phyloP scores from a whole-genome alignment of 2,113 vertebrate species.

The Festucalex cinctus region DNA sequence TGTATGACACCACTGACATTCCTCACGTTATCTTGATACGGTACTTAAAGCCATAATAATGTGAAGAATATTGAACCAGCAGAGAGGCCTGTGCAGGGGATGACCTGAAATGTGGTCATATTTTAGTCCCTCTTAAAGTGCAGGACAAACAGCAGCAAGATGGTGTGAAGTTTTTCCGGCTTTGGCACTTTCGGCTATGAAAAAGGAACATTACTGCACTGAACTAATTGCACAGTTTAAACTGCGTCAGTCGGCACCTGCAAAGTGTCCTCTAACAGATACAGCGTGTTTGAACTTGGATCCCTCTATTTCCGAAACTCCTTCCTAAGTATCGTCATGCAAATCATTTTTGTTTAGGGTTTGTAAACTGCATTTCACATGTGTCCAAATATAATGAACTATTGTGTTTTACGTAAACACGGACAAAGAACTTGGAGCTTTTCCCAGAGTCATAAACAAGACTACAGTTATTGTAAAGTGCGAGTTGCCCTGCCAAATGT shows the following conservation, averaged over 20 bases:
- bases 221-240: neutral
- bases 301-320: neutral
- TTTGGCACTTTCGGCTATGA: slow-evolving; percentile 17
- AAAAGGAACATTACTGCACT: slow-evolving; percentile 12
- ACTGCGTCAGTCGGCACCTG: slow-evolving; percentile 16
- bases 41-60: slow-evolving; percentile 20
- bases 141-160: slow-evolving; percentile 27
- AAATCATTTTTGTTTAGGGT: slow-evolving; percentile 1
- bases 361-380: slow-evolving; percentile 18
- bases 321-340: slow-evolving; percentile 2
- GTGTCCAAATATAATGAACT: slow-evolving; percentile 25
- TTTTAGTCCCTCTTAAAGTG: slow-evolving; percentile 53
- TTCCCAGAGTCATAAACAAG: slow-evolving; percentile 16
- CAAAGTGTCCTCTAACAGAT: slow-evolving; percentile 14
- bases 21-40: neutral
- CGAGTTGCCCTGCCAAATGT: neutral
- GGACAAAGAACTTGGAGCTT: slow-evolving; percentile 3
- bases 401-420: slow-evolving; percentile 13
- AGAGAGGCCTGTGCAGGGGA: slow-evolving; percentile 1
- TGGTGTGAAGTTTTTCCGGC: slow-evolving; percentile 47
- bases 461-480: neutral
- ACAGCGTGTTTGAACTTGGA: slow-evolving; percentile 11
- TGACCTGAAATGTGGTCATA: slow-evolving; percentile 49
- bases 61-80: slow-evolving; percentile 20
- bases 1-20: neutral